Percentiles rank a stretch among this genome's conserved stretches.
Conservation (phyloP, 2,888 invertebrate genomes). For the Eupithecia inturbata region DNA sequence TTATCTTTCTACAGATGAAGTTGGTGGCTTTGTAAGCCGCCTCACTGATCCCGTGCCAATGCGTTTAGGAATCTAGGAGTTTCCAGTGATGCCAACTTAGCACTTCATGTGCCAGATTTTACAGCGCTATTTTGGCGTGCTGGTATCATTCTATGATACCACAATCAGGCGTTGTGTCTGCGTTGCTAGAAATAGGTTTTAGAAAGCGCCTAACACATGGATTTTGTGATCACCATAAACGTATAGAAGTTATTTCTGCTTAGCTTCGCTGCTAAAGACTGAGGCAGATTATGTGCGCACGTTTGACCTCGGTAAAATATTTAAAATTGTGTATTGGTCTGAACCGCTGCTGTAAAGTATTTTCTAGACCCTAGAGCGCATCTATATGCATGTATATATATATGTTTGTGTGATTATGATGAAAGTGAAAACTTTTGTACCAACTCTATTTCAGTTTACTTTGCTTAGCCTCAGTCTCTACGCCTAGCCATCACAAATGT, state of each 20-base stretch:
- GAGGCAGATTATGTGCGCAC: background rate
- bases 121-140: background rate
- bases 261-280: background rate
- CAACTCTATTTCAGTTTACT: background rate
- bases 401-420: background rate
- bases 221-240: background rate
- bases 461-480: background rate
- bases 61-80: constrained; percentile 1
- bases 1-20: background rate
- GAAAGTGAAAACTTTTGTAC: background rate
- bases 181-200: background rate
- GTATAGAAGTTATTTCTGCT: background rate
- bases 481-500: constrained; percentile 2
- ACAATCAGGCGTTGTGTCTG: background rate
- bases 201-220: background rate
- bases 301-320: background rate
- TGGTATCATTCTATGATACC: background rate
- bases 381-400: no score
- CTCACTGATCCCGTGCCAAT: constrained; percentile 6
- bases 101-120: constrained; percentile 9
- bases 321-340: background rate
- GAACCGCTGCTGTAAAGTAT: background rate
- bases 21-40: background rate
- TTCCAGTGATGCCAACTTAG: constrained; percentile 9
- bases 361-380: background rate